These are phyloP conservation scores for Fulmarus glacialis DNA, from an alignment of 2,113 vertebrate species.

Conservation along the genomic window DNA sequence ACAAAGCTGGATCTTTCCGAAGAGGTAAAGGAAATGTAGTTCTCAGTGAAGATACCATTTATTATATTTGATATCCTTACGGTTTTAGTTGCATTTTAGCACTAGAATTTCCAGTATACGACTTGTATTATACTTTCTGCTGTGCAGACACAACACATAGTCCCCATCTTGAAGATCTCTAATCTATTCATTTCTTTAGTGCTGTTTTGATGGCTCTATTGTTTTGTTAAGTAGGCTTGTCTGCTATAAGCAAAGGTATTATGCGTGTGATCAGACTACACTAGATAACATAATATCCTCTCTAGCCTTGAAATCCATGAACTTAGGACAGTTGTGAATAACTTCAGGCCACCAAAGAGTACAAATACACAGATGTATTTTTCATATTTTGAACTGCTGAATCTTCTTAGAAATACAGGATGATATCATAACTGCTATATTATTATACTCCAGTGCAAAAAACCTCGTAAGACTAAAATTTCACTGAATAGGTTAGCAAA, in stretches of 20 bases:
- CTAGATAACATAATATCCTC: not conserved
- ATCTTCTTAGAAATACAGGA: not conserved
- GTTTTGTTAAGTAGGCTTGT: not conserved
- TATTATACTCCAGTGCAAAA: not conserved
- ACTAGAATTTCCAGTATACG: not conserved
- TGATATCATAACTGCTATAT: not conserved
- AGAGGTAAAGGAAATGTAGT: not conserved
- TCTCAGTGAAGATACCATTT: not conserved
- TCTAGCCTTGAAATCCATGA: not conserved
- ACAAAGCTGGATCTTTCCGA: not conserved
- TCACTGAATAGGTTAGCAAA: not conserved
- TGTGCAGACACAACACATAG: not conserved
- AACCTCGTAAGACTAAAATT: not conserved
- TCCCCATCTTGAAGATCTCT: not conserved
- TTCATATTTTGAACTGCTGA: not conserved
- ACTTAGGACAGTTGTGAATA: not conserved
- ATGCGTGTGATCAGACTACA: not conserved
- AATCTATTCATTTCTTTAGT: not conserved
- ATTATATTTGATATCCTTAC: not conserved
- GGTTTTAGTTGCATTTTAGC: not conserved
- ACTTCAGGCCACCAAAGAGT: not conserved
- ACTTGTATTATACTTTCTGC: not conserved
- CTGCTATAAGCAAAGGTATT: not conserved
- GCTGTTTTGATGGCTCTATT: not conserved
- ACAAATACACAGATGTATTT: not conserved